phyloP scores from a whole-genome alignment of 2,113 vertebrate species.

The Myotis davidii region DNA sequence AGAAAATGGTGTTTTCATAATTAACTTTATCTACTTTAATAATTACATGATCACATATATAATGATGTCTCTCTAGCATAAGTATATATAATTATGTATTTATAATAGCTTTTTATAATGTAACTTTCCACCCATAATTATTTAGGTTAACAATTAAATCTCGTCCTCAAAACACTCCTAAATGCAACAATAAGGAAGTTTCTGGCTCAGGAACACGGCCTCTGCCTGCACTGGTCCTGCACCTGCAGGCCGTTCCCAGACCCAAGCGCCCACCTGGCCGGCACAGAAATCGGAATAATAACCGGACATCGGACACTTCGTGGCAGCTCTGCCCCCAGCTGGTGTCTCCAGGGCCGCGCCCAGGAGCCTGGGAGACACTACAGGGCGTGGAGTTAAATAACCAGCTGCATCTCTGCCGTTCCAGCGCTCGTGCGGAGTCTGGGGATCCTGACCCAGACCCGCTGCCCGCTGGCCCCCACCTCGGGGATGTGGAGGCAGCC shows the following conservation, averaged over 20 bases:
- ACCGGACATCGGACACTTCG: fast-evolving
- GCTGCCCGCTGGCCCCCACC: neutral
- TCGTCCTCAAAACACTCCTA: neutral
- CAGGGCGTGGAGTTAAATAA: no score
- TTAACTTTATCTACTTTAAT: neutral
- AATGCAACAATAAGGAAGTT: neutral
- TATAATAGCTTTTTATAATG: neutral
- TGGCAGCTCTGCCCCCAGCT: neutral
- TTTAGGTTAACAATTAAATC: neutral
- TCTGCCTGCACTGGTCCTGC: no score
- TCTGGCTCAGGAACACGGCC: no score
- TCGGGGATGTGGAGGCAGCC: no score
- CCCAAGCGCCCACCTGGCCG: neutral
- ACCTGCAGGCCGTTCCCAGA: no score
- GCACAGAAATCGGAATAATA: neutral
- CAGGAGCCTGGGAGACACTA: neutral
- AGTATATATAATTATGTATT: neutral
- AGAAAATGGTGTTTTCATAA: neutral
- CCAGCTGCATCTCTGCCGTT: fast-evolving
- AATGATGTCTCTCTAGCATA: neutral
- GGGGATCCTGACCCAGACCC: neutral
- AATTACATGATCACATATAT: neutral
- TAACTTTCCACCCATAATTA: neutral
- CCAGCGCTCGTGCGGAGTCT: fast-evolving
- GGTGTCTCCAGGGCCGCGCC: neutral